These are phyloP conservation scores for Caenorhabditis brenneri DNA, from an alignment of 1,140 invertebrate species.

Conservation along the genomic window DNA sequence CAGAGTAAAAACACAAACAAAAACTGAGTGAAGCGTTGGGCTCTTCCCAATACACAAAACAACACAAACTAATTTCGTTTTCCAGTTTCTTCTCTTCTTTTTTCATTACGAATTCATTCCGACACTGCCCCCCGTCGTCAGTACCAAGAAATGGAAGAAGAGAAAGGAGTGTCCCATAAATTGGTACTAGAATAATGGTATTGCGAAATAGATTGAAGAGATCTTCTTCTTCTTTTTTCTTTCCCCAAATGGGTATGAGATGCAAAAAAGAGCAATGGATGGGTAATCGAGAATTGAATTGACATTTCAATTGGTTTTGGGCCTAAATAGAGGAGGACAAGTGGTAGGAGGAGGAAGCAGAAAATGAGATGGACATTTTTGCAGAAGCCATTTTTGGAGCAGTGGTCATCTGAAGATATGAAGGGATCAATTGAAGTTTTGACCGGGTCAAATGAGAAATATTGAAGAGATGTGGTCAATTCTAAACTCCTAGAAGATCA, in stretches of 20 bases:
- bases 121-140: too few relatives aligned
- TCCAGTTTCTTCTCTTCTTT: neutral
- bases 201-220: constrained; percentile 1
- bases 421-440: neutral
- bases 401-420: neutral
- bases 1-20: neutral
- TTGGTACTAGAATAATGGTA: constrained; percentile 38
- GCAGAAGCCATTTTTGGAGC: neutral
- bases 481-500: too few relatives aligned
- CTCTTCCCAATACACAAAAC: neutral
- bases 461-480: too few relatives aligned
- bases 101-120: constrained; percentile 33
- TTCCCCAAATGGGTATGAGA: neutral
- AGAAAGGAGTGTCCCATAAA: neutral
- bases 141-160: neutral
- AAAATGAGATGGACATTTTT: neutral
- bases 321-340: neutral
- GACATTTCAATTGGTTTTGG: constrained; percentile 32
- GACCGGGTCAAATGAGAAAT: too few relatives aligned
- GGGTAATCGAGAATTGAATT: constrained; percentile 9
- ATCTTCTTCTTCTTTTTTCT: too few relatives aligned
- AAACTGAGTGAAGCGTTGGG: neutral
- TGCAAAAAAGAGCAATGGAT: neutral
- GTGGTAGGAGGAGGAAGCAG: neutral
- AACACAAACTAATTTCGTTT: constrained; percentile 36